phyloP scores from a whole-genome alignment of 2,113 vertebrate genomes.

The Sinocyclocheilus anshuiensis region DNA sequence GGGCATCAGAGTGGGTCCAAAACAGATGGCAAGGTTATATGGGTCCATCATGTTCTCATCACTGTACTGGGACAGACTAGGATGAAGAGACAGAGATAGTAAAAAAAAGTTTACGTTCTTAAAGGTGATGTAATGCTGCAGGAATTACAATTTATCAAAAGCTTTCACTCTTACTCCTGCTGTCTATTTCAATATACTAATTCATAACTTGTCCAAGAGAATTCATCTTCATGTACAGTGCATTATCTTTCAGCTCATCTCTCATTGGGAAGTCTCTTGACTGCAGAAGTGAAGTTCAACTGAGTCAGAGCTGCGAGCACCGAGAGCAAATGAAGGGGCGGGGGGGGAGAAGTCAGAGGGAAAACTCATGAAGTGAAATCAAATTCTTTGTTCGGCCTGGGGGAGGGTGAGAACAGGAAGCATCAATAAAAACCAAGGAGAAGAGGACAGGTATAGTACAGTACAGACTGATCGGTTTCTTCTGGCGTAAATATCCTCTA shows the following conservation, averaged over 20 bases:
- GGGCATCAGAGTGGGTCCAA: constrained; percentile 97
- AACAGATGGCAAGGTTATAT: constrained; percentile 99
- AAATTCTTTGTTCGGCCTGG: constrained; percentile 59
- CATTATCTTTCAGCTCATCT: constrained; percentile 18
- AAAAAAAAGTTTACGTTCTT: neutral
- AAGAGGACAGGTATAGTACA: constrained; percentile 63
- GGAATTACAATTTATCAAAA: neutral
- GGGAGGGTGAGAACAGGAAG: constrained; percentile 49
- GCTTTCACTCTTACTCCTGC: neutral
- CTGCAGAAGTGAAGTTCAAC: neutral
- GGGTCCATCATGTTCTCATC: constrained; percentile 99
- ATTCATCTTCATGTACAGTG: constrained; percentile 15
- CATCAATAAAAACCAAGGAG: constrained; percentile 61
- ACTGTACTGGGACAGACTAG: constrained; percentile 94
- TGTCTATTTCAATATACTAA: neutral
- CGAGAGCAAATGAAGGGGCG: constrained; percentile 20
- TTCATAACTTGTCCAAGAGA: neutral
- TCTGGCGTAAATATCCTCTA: constrained; percentile 59
- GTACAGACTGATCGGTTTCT: constrained; percentile 52
- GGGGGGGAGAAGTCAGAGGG: constrained; percentile 25
- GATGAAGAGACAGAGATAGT: neutral
- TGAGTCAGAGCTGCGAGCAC: constrained; percentile 35
- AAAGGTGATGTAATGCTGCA: neutral
- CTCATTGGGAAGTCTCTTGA: neutral
- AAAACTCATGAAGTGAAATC: constrained; percentile 50